Base-by-base conservation (phyloP, 2,113 vertebrate genomes). In the Elephas maximus region DNA sequence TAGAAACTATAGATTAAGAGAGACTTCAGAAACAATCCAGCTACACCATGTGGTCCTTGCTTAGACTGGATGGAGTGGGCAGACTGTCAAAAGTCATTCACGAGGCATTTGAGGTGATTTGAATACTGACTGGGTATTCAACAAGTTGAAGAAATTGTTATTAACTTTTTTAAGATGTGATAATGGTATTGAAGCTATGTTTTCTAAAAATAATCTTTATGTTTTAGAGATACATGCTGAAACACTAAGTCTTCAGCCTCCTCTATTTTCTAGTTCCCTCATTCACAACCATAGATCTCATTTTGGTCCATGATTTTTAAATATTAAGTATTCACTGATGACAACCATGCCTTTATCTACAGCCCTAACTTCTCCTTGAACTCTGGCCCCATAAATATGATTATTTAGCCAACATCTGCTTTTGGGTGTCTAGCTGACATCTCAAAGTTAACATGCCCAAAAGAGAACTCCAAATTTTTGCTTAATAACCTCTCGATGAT, bases 321-420 rank as follows among this genome's bases (percentile, higher is more conserved):
- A 71, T 92, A n/a, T 33, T 48, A 28, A 11, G 26, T 62, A 53
- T 57, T 89, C 45, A 65, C 33, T 63, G 21, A 91, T 82, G 30
- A 73, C 44, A 57, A 51, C 1, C 20, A 41, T 67, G 69, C 41
- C 78, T 92, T 60, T 44, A 79, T 83, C 41, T 83, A n/a, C 41
- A 79, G 60, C 1, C 28, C 33, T 37, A 28, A 65, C n/a, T 73
- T 82, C 26, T 93, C 4, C 48, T 24, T 78, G 83, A 83, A 17
- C n/a, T 53, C 45, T 93, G 41, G 41, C 18, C 17, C 48, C 74
- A 82, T 60, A 78, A 45, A 83, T 74, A 80, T 23, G 37, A 88
- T 62, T 88, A 84, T 88, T 48, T 78, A 93, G 76, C 79, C 45
- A 78, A 57, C 14, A 79, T 57, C 41, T n/a, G 84, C 63, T 90